phyloP scores from a whole-genome alignment of 2,888 invertebrate species.

The Heteromyza rotundicornis region DNA sequence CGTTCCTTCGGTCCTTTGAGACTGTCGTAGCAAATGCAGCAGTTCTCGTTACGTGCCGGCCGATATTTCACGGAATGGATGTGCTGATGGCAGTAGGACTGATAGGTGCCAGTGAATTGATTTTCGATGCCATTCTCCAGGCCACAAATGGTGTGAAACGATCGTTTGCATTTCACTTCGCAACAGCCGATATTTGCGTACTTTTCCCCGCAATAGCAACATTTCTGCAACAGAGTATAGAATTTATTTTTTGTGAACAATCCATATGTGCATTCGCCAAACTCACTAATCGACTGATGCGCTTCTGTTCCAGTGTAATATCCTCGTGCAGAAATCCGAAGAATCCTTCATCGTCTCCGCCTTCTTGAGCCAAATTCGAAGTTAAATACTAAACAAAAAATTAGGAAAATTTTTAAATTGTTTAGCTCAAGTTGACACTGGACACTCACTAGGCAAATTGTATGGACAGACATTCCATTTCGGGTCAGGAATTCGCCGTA shows the following conservation, averaged over 20 bases:
- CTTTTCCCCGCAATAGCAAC: conserved; percentile 70
- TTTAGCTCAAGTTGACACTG: no score
- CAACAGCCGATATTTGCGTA: conserved; percentile 80
- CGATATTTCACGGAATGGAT: conserved; percentile 9
- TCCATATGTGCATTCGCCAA: not conserved
- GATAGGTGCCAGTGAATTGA: conserved; percentile 70
- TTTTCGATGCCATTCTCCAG: conserved; percentile 69
- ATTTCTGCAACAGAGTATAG: conserved; percentile 66
- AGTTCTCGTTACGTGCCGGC: conserved; percentile 52
- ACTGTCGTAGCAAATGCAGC: conserved; percentile 74
- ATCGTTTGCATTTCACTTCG: conserved; percentile 68
- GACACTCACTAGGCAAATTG: conserved; percentile 75
- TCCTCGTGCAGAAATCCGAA: conserved; percentile 75
- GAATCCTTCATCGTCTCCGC: conserved; percentile 72
- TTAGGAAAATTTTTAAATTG: not conserved
- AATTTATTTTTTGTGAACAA: no score
- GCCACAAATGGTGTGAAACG: conserved; percentile 81
- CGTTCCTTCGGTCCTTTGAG: conserved; percentile 41
- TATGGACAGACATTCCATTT: conserved; percentile 70
- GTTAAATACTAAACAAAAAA: conserved; percentile 69
- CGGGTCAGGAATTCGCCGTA: conserved; percentile 34
- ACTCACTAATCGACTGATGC: conserved; percentile 72
- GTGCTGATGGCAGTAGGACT: conserved; percentile 58
- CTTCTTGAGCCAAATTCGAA: conserved; percentile 73
- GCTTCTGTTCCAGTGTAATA: conserved; percentile 70